Evolutionary conservation across 2,888 invertebrate species (phyloP).

Genomic region (Dasypolia templi): DNA sequence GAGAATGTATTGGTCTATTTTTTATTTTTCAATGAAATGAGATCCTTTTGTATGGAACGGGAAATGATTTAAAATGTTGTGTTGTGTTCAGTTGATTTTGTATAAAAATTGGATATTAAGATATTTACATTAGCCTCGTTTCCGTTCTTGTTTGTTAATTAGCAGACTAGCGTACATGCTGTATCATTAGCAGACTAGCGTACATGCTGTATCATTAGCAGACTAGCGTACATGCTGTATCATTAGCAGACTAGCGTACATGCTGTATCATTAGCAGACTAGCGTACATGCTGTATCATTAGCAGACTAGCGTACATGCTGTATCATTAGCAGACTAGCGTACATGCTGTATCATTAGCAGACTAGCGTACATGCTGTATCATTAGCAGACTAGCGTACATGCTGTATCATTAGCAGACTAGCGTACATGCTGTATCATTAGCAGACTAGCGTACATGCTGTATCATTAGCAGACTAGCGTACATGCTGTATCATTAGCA

Average conservation of each 20-base stretch:
- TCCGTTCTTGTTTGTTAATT: conserved; percentile 5
- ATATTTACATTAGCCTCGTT: background rate
- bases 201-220: background rate
- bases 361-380: background rate
- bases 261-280: background rate
- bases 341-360: background rate
- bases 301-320: too few relatives aligned
- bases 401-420: background rate
- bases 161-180: background rate
- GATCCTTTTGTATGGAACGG: conserved; percentile 3
- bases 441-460: background rate
- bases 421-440: background rate
- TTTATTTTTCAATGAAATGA: conserved; percentile 14
- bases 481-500: too few relatives aligned
- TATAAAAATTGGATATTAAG: background rate
- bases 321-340: too few relatives aligned
- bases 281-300: background rate
- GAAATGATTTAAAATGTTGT: background rate
- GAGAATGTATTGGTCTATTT: background rate
- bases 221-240: background rate
- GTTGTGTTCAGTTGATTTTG: background rate
- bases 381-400: too few relatives aligned
- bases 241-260: too few relatives aligned
- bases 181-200: too few relatives aligned
- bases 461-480: background rate